These are phyloP conservation scores for Dynastes maya DNA, from an alignment of 2,888 invertebrate species.

Conservation along the genomic window DNA sequence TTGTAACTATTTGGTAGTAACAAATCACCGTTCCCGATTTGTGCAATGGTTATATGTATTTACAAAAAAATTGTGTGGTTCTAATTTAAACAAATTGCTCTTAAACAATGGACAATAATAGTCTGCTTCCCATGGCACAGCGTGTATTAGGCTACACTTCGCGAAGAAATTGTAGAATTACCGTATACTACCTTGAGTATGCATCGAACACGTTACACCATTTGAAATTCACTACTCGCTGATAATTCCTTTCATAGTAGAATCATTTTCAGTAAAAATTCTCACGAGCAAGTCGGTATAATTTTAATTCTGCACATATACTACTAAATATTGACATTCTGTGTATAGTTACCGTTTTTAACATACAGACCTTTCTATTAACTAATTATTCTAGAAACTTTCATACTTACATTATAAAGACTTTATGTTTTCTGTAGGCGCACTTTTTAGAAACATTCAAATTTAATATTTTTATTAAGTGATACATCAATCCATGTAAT, in stretches of 20 bases:
- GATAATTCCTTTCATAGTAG: slow-evolving; percentile 4
- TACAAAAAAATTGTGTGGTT: too few species aligned
- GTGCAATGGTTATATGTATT: too few species aligned
- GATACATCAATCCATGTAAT: too few species aligned
- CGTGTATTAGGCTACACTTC: background rate
- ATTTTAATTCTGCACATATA: background rate
- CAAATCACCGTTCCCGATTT: too few species aligned
- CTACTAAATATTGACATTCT: background rate
- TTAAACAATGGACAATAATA: background rate
- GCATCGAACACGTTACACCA: background rate
- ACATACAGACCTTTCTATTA: background rate
- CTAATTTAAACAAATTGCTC: too few species aligned
- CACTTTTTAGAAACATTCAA: too few species aligned
- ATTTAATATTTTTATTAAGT: too few species aligned
- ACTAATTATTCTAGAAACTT: background rate
- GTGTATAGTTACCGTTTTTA: slow-evolving; percentile 9
- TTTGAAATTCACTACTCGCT: slow-evolving; percentile 7
- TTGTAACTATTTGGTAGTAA: too few species aligned
- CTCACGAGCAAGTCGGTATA: background rate
- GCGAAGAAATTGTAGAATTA: slow-evolving; percentile 1
- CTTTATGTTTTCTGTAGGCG: too few species aligned
- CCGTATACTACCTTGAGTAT: background rate
- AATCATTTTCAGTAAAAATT: slow-evolving; percentile 5
- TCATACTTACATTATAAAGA: background rate
- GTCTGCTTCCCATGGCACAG: background rate